Percentiles rank a stretch among this genome's conserved stretches.
Evolutionary conservation across 2,113 vertebrate species (phyloP).

Genomic region (Perca fluviatilis): DNA sequence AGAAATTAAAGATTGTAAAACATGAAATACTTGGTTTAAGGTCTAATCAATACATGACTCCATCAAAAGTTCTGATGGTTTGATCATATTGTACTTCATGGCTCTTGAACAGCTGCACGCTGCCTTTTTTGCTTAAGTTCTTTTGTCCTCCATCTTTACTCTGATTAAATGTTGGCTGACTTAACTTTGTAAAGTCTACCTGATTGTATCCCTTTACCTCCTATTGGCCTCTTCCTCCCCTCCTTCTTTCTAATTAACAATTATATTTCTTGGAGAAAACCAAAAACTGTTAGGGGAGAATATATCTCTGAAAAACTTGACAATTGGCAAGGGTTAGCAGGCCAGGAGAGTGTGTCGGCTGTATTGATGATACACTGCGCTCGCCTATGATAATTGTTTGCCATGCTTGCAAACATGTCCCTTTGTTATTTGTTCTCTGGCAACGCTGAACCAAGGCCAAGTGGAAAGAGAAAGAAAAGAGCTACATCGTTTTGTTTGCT

Average conservation of each 20-base stretch:
- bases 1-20: neutral
- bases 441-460: neutral
- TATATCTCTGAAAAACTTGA: conserved; percentile 22
- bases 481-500: conserved; percentile 2
- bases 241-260: neutral
- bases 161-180: neutral
- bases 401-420: conserved; percentile 23
- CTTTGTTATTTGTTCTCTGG: conserved; percentile 13
- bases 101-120: neutral
- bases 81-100: neutral
- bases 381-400: neutral
- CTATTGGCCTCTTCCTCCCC: neutral
- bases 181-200: neutral
- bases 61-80: conserved; percentile 25
- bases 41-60: conserved; percentile 18
- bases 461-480: conserved; percentile 4
- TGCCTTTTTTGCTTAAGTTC: neutral
- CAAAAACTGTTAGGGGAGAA: neutral
- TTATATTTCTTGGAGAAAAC: conserved; percentile 4
- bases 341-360: conserved; percentile 19
- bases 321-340: neutral
- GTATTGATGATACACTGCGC: conserved; percentile 26
- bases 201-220: neutral
- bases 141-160: neutral
- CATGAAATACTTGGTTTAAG: conserved; percentile 1